Conservation (phyloP, 2,113 vertebrate genomes). For the Aptenodytes forsteri region DNA sequence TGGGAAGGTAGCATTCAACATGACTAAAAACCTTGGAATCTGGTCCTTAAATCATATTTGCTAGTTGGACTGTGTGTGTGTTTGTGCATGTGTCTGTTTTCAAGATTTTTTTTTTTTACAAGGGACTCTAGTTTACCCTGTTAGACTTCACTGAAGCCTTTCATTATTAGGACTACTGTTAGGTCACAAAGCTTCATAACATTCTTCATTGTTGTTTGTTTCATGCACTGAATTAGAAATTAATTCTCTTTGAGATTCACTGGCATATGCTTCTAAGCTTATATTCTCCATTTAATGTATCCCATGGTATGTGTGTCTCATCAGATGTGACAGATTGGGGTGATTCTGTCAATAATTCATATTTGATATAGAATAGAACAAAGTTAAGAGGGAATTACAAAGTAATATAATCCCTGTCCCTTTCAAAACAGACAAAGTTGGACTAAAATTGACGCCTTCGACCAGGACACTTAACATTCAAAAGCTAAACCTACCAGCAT, state of each 20-base stretch:
- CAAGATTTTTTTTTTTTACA: neutral
- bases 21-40: neutral
- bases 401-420: neutral
- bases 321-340: conserved; percentile 53
- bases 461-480: conserved; percentile 1
- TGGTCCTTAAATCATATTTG: neutral
- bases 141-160: neutral
- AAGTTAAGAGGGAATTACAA: conserved; percentile 38
- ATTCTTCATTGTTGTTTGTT: neutral
- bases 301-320: conserved; percentile 17
- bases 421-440: neutral
- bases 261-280: conserved; percentile 17
- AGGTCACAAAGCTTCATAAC: neutral
- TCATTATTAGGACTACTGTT: neutral
- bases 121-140: neutral
- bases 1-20: neutral
- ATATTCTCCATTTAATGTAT: conserved; percentile 11
- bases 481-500: neutral
- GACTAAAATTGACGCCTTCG: neutral
- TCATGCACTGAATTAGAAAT: conserved; percentile 16
- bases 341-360: conserved; percentile 62
- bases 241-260: neutral
- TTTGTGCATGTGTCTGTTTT: neutral
- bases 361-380: conserved; percentile 16
- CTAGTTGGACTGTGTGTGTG: neutral